Percentiles rank a stretch among this genome's conserved stretches.
Conservation (phyloP, 2,888 invertebrate species). For the Actias luna region DNA sequence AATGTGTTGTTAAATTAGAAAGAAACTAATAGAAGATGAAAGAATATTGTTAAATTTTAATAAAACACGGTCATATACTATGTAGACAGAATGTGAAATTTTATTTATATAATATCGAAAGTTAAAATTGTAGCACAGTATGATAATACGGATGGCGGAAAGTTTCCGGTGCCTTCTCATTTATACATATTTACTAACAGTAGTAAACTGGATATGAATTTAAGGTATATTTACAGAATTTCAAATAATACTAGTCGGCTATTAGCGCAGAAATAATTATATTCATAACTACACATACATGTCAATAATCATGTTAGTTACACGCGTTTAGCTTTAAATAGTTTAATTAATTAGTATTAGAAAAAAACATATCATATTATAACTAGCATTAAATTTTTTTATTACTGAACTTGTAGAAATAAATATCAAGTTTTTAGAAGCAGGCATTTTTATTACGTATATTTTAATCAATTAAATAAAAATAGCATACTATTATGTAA, state of each 20-base stretch:
- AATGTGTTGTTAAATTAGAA: background rate
- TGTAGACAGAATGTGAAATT: background rate
- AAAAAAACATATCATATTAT: constrained; percentile 5
- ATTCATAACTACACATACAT: background rate
- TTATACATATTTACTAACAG: background rate
- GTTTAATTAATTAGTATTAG: background rate
- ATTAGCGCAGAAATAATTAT: background rate
- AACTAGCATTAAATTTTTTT: background rate
- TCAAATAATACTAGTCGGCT: background rate
- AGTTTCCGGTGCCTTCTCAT: background rate
- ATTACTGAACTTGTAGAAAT: background rate
- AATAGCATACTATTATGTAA: too few species aligned
- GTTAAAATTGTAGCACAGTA: background rate
- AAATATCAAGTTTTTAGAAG: background rate
- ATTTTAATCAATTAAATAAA: too few species aligned
- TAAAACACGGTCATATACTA: background rate
- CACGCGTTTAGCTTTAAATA: background rate
- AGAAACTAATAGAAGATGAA: background rate
- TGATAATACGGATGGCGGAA: background rate
- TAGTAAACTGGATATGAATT: background rate
- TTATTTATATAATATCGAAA: background rate
- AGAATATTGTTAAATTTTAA: background rate
- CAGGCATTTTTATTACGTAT: background rate
- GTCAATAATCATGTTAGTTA: background rate
- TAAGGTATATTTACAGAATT: background rate